These are phyloP conservation scores for Oophaga pumilio DNA, from an alignment of 2,113 vertebrate genomes.

Conservation along the genomic window DNA sequence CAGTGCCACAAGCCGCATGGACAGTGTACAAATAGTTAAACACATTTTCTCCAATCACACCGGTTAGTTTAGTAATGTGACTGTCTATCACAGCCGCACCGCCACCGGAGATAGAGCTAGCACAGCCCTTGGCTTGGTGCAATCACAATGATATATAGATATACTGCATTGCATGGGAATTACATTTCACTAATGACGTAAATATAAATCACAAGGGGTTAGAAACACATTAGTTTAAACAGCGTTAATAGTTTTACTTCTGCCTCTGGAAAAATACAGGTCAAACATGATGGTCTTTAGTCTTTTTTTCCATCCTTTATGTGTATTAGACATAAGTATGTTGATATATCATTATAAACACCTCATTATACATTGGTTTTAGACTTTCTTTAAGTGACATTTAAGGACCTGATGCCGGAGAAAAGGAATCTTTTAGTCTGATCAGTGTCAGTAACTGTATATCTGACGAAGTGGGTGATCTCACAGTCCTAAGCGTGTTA, in stretches of 20 bases:
- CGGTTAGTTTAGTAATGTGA: too few relatives aligned
- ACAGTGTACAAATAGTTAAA: too few relatives aligned
- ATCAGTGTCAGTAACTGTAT: slow-evolving; percentile 40
- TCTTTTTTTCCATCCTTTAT: neutral
- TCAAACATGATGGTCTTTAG: neutral
- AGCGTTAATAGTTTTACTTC: neutral
- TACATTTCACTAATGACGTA: neutral
- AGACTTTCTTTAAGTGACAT: slow-evolving; percentile 14
- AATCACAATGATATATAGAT: neutral
- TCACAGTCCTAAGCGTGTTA: slow-evolving; percentile 29
- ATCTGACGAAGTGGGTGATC: slow-evolving; percentile 30
- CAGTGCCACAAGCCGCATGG: too few relatives aligned
- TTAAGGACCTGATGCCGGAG: slow-evolving; percentile 25
- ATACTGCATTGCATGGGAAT: neutral
- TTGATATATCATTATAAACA: neutral
- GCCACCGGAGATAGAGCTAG: too few relatives aligned
- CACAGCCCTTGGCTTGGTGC: too few relatives aligned
- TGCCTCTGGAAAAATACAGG: neutral
- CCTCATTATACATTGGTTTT: neutral
- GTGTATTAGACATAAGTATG: neutral
- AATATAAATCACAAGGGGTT: too few relatives aligned
- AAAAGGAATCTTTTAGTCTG: slow-evolving; percentile 17
- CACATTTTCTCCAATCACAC: too few relatives aligned
- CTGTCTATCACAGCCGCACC: too few relatives aligned
- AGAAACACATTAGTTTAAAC: too few relatives aligned